These are phyloP conservation scores for Aradus depressus DNA, from an alignment of 2,888 invertebrate genomes.

Conservation along the genomic window DNA sequence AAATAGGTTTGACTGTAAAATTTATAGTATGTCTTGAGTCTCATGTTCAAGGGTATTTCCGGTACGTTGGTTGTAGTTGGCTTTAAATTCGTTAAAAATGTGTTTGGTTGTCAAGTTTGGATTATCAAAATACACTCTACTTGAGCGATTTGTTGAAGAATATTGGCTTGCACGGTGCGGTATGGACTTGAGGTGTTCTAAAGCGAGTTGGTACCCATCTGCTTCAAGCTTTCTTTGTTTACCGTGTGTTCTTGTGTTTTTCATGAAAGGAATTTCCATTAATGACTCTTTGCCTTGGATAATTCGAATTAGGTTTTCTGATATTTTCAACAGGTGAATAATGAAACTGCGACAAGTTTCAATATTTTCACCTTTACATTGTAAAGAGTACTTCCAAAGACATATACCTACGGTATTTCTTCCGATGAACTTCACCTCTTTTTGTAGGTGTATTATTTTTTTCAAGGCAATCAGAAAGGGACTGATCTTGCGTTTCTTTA, in stretches of 20 bases:
- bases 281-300: slow-evolving; percentile 12
- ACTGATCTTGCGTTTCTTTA: slow-evolving; percentile 14
- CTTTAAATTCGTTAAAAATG: slow-evolving; percentile 13
- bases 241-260: slow-evolving; percentile 20
- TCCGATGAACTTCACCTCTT: slow-evolving; percentile 1
- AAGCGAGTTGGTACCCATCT: slow-evolving; percentile 13
- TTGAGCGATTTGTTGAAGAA: slow-evolving; percentile 3
- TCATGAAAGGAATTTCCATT: too few relatives aligned
- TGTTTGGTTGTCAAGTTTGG: slow-evolving; percentile 12
- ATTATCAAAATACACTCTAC: slow-evolving; percentile 17
- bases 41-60: slow-evolving; percentile 17
- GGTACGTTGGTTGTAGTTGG: slow-evolving; percentile 14
- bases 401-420: not conserved
- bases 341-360: slow-evolving; percentile 13
- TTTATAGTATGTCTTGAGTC: slow-evolving; percentile 23
- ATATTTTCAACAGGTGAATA: not conserved
- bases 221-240: slow-evolving; percentile 17
- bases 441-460: not conserved
- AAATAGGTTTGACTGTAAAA: slow-evolving; percentile 23
- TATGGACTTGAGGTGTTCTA: slow-evolving; percentile 16
- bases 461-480: slow-evolving; percentile 3
- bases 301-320: slow-evolving; percentile 5
- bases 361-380: not conserved
- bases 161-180: slow-evolving; percentile 18
- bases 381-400: slow-evolving; percentile 6